Evolutionary conservation across 2,797 vertebrate genomes (phyloP).

Genomic region (Pachyuromys duprasi): DNA sequence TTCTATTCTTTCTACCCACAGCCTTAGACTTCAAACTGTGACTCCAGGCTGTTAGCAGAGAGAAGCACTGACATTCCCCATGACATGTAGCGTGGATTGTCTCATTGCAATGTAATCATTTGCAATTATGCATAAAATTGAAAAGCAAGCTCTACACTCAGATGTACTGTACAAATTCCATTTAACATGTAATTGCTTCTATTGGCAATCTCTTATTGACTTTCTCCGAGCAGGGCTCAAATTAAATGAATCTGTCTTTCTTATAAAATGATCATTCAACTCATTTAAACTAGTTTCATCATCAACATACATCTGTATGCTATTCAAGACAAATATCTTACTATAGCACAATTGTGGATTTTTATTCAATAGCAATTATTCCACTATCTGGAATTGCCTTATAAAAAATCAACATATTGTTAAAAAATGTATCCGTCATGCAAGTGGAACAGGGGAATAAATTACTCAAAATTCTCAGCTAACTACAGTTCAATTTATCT

Average conservation of each 20-base stretch:
- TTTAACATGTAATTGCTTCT: conserved; percentile 87
- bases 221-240: conserved; percentile 79
- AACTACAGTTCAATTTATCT: background rate
- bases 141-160: conserved; percentile 64
- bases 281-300: conserved; percentile 79
- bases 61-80: background rate
- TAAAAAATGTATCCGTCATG: background rate
- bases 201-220: conserved; percentile 83
- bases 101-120: conserved; percentile 76
- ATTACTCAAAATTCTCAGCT: conserved; percentile 16
- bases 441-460: background rate
- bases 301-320: conserved; percentile 75
- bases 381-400: background rate
- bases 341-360: background rate
- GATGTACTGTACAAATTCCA: conserved; percentile 76
- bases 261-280: conserved; percentile 85
- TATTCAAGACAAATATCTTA: conserved; percentile 64
- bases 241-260: conserved; percentile 86
- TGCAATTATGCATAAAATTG: conserved; percentile 78
- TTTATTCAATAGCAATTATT: conserved; percentile 41
- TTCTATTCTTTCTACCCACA: background rate
- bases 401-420: background rate
- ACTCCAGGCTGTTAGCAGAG: background rate
- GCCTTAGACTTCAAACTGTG: background rate
- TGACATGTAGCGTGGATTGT: background rate